Evolutionary conservation across 2,797 vertebrate genomes (phyloP).

Genomic region (Catamblyrhynchus diadema): DNA sequence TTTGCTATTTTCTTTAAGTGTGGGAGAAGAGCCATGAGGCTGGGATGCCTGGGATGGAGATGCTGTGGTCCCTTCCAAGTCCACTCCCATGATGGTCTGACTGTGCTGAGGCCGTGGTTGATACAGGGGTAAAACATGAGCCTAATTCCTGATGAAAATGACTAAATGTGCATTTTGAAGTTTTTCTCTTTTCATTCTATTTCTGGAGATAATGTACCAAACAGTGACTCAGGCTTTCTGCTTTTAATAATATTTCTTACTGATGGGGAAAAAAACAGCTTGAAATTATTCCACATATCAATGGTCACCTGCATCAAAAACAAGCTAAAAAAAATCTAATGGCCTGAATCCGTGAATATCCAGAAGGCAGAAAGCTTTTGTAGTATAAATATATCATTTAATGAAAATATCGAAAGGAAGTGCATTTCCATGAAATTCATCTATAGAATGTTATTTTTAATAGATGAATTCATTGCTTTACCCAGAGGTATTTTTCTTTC

Average conservation of each 20-base stretch:
- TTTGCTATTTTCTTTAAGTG: not conserved
- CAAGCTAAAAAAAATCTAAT: conserved; percentile 28
- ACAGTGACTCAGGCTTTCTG: conserved; percentile 12
- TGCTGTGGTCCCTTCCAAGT: not conserved
- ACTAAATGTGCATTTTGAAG: not conserved
- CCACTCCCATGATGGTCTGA: not conserved
- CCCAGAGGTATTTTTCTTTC: not conserved
- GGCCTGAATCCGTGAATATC: conserved; percentile 36
- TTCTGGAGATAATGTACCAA: conserved; percentile 19
- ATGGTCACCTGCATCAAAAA: conserved; percentile 2
- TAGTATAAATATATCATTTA: conserved; percentile 51
- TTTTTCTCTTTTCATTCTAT: not conserved
- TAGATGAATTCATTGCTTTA: conserved; percentile 31
- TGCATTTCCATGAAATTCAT: conserved; percentile 35
- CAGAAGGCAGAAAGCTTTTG: conserved; percentile 37
- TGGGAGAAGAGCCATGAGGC: not conserved
- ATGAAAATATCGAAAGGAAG: conserved; percentile 46
- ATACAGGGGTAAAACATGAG: not conserved
- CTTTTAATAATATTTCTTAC: conserved; percentile 41
- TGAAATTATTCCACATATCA: conserved; percentile 34
- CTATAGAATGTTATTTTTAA: conserved; percentile 46
- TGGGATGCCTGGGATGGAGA: not conserved
- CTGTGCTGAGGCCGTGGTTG: not conserved
- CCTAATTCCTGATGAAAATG: not conserved
- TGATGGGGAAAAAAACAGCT: conserved; percentile 13